Evolutionary conservation across 2,888 invertebrate species (phyloP).

Genomic region (Tetragonula carbonaria): DNA sequence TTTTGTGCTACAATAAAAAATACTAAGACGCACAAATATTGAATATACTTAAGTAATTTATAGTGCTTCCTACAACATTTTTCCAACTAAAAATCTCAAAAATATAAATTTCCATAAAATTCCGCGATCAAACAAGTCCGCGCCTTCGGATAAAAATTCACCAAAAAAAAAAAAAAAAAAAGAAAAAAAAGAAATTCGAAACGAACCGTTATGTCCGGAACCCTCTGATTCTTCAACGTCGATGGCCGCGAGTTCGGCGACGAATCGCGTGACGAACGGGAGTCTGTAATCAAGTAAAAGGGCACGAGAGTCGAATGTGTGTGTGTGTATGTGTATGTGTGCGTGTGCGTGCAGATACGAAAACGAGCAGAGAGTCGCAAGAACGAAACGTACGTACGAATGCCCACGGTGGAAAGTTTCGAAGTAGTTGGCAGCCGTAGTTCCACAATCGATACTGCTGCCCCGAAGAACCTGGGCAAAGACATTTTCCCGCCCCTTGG

Average conservation of each 20-base stretch:
- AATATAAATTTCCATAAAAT: no score
- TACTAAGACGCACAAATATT: no score
- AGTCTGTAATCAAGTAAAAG: slow-evolving; percentile 34
- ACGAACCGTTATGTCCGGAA: neutral
- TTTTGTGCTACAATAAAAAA: no score
- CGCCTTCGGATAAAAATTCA: no score
- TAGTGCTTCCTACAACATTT: no score
- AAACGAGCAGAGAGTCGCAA: slow-evolving; percentile 35
- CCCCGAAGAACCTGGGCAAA: slow-evolving; percentile 21
- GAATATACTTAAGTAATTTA: no score
- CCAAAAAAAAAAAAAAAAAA: neutral
- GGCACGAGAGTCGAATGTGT: slow-evolving; percentile 23
- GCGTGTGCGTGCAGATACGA: slow-evolving; percentile 26
- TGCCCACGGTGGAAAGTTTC: slow-evolving; percentile 48
- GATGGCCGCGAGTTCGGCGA: slow-evolving; percentile 1
- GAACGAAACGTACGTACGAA: no score
- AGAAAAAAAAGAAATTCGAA: neutral
- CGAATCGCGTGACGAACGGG: neutral
- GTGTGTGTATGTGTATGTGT: slow-evolving; percentile 21
- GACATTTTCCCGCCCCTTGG: slow-evolving; percentile 26
- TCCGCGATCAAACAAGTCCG: no score
- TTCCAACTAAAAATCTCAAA: no score
- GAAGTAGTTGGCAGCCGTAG: slow-evolving; percentile 49
- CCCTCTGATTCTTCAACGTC: neutral
- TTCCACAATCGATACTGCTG: slow-evolving; percentile 62